Conservation (phyloP, 2,888 invertebrate species). For the Himalopsyche anomala region DNA sequence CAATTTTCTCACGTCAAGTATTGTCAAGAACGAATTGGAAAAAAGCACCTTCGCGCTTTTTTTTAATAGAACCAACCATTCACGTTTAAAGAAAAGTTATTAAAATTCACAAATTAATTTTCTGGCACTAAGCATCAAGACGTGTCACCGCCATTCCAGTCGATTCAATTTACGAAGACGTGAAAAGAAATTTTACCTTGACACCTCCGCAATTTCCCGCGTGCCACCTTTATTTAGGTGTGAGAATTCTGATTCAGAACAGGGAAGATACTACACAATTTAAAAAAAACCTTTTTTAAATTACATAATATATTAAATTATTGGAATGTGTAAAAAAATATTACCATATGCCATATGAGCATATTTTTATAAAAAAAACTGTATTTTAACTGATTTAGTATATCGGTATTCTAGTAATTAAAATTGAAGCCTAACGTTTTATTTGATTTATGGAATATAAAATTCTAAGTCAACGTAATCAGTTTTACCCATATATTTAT, state of each 20-base stretch:
- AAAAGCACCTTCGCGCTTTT: conserved; percentile 18
- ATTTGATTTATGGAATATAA: too few species aligned
- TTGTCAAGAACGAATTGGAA: conserved; percentile 33
- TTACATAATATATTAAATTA: too few species aligned
- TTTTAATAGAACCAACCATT: conserved; percentile 35
- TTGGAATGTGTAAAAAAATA: too few species aligned
- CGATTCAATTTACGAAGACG: conserved; percentile 53
- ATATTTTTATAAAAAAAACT: too few species aligned
- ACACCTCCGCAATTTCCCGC: conserved; percentile 42
- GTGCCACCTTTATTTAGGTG: not conserved
- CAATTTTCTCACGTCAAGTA: conserved; percentile 9
- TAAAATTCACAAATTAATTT: conserved; percentile 54
- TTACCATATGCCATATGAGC: too few species aligned
- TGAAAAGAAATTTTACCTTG: conserved; percentile 62
- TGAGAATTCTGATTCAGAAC: not conserved
- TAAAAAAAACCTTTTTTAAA: not conserved
- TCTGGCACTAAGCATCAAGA: conserved; percentile 60
- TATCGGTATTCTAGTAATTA: too few species aligned
- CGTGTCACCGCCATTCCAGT: conserved; percentile 61
- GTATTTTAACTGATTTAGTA: too few species aligned
- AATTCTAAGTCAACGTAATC: too few species aligned
- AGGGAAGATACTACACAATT: conserved; percentile 18
- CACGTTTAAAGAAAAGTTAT: conserved; percentile 43
- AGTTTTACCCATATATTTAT: too few species aligned
- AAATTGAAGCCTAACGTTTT: too few species aligned